Evolutionary conservation across 2,113 vertebrate species (phyloP), one percentile per base, ranked within the genome.

Genomic region (Cryptomyrus ogoouensis): DNA sequence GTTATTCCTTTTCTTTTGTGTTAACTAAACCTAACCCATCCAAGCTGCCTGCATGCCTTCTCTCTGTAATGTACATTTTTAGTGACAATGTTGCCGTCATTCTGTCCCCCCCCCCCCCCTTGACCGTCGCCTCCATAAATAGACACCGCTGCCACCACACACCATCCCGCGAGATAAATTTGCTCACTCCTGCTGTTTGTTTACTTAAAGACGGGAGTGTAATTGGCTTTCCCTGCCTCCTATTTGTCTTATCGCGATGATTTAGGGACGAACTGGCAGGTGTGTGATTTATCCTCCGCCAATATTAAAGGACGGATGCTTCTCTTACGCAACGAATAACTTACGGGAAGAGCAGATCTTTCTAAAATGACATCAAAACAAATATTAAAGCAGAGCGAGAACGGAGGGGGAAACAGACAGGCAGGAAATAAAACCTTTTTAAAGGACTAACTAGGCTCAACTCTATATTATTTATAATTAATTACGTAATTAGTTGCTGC

Each of bases 21-120:
- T 97, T 97, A 98, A 97, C 95, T 98, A 98, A 98, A 96, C 96
- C 97, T 98, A 98, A 97, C 98, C 98, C 98, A 98, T 98, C 97
- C 96, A 96, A 97, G 95, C 95, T 97, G 97, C 97, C 96, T 99
- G 98, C 98, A 99, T 99, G 98, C 97, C 97, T 97, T 97, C 97
- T 98, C 95, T 97, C 95, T 97, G 96, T 98, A 95, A 96, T 98
- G 96, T 96, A 97, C 97, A 96, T 97, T 97, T 98, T 98, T 98
- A 97, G 96, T 99, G 95, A 94, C 95, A 94, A 95, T 96, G 95
- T 95, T 95, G 93, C 94, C 96, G 93, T 93, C 94, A 94, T 94
- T 90, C 94, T 94, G 96, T 97, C 97, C 95, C 94, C 94, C 92
- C 92, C 96, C 96, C 95, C 94, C 94, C 94, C 96, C 95, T 95